Percentiles rank a stretch among this genome's conserved stretches.
These are phyloP conservation scores for Aphaenogaster floridana DNA, from an alignment of 1,140 invertebrate species.

Conservation along the genomic window DNA sequence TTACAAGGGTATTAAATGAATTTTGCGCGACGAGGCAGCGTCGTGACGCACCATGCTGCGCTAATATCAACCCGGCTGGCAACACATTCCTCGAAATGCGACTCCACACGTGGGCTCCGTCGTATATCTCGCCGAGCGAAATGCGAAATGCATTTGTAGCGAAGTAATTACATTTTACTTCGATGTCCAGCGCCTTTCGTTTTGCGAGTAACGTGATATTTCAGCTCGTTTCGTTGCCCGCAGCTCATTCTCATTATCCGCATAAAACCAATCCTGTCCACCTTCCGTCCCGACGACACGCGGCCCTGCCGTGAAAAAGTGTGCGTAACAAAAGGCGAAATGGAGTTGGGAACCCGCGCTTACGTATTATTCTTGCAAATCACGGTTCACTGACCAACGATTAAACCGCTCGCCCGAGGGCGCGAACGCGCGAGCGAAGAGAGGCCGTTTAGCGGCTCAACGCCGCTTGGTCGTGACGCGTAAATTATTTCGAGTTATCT, in stretches of 20 bases:
- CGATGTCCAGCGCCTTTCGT: neutral
- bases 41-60: neutral
- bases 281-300: neutral
- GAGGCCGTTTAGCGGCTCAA: conserved; percentile 14
- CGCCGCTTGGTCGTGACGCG: conserved; percentile 30
- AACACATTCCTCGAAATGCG: conserved; percentile 15
- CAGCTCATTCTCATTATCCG: neutral
- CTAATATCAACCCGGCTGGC: neutral
- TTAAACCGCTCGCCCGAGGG: conserved; percentile 15
- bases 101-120: neutral
- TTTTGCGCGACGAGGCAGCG: neutral
- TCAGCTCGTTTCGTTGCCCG: neutral
- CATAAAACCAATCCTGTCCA: neutral
- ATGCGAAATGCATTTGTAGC: neutral
- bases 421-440: neutral
- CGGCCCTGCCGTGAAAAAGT: neutral
- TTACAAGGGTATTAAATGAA: conserved; percentile 14
- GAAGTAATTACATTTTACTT: conserved; percentile 1
- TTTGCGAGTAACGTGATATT: neutral
- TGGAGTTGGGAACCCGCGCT: neutral
- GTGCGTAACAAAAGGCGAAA: neutral
- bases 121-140: neutral
- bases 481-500: conserved; percentile 63
- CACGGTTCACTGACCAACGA: conserved; percentile 16
- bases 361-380: conserved; percentile 22